Base-by-base conservation (phyloP, 1,140 invertebrate genomes). In the Atta texana region DNA sequence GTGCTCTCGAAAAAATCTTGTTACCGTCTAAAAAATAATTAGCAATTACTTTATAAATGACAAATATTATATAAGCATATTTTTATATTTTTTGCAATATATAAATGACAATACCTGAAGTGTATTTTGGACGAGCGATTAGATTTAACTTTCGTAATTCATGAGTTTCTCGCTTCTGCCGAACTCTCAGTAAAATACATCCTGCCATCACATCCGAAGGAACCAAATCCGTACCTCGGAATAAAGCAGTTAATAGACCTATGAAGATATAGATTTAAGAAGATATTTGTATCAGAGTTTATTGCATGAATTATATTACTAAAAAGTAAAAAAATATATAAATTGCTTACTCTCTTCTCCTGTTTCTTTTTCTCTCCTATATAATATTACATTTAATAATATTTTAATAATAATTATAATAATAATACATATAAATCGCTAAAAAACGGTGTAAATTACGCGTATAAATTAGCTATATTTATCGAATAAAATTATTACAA, bases 121-220 rank as follows among this genome's bases (percentile, higher is more conserved):
- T 96, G 92, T 97, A 97, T 92, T 96, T 96, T 3, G 97, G 96
- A 90, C 96, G 96, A 89, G 97, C 96, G 24, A 97, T 92, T 94
- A 97, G 96, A 92, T 97, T 96, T 49, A 97, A 96, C 88, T 97
- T 95, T 63, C 96, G 93, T 93, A 97, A 96, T 93, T 97, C 97
- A 76, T 97, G 95, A 1, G 96, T 97, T 92, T 97, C 96, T 16
- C 96, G 95, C 94, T 98, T 98, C 91, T 97, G 97, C 90, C 96
- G 97, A 63, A 97, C 96, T 93, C 97, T 94, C 0, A 99, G 95
- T 6, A 99, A 95, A 24, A 99, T 96, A 80, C 98, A 97, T 6
- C 98, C 98, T 18, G 98, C 98, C 64, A 98, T 97, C 21, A 99
- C 96, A 93, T 99, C 98, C 0, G 98, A 98, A 0, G 98, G 97